Conservation (phyloP, 1,140 invertebrate species). For the Mylabris phalerata region DNA sequence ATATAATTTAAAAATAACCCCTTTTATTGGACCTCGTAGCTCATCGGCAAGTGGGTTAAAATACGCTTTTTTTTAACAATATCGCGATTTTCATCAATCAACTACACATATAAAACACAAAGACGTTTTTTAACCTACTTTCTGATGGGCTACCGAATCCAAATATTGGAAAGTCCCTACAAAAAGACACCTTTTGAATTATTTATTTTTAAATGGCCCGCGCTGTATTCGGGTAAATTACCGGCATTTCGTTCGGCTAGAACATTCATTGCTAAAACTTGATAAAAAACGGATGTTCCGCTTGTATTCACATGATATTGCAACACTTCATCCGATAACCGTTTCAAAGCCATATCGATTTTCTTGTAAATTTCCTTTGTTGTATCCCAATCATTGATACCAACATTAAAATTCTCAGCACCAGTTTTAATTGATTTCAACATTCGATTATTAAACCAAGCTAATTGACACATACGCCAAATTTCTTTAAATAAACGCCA, state of each 20-base stretch:
- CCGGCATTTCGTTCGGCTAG: constrained; percentile 46
- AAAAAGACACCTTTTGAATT: too few relatives aligned
- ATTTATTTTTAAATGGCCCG: too few relatives aligned
- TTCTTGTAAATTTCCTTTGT: constrained; percentile 37
- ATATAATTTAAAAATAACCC: too few relatives aligned
- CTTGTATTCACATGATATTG: constrained; percentile 42
- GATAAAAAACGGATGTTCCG: constrained; percentile 45
- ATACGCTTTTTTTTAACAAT: too few relatives aligned
- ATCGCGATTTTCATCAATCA: too few relatives aligned
- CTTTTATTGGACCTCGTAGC: too few relatives aligned
- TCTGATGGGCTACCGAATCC: too few relatives aligned
- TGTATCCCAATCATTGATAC: constrained; percentile 29
- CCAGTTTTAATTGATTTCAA: constrained; percentile 2
- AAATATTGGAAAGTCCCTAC: too few relatives aligned
- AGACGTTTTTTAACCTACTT: too few relatives aligned
- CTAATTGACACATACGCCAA: neutral
- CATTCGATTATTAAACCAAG: neutral
- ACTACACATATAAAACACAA: too few relatives aligned
- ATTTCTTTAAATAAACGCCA: neutral
- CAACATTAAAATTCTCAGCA: constrained; percentile 13
- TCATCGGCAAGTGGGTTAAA: too few relatives aligned
- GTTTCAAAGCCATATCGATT: constrained; percentile 29
- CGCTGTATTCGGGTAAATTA: constrained; percentile 20
- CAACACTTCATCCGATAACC: constrained; percentile 23
- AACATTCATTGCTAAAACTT: constrained; percentile 49